A percentile compares a stretch with the other conserved stretches of the same genome.
Conservation (phyloP, 2,113 vertebrate genomes). For the Hypanus sabinus region DNA sequence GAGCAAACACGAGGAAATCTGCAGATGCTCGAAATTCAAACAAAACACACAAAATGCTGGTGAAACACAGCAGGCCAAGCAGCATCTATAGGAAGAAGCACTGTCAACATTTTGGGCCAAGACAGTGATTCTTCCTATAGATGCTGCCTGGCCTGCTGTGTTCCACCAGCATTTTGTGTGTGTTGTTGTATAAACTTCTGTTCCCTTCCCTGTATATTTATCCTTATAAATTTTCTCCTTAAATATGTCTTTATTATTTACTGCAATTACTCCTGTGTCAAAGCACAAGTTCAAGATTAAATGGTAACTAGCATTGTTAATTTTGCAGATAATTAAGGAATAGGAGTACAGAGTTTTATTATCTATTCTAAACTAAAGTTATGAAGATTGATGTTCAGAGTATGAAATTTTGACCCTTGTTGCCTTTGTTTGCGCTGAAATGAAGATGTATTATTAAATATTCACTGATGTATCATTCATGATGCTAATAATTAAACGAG, state of each 20-base stretch:
- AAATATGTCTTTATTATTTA: not conserved
- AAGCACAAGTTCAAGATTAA: not conserved
- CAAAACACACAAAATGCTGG: no score
- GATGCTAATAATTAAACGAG: not conserved
- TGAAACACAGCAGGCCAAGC: no score
- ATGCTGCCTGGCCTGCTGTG: no score
- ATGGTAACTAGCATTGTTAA: not conserved
- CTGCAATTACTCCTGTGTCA: not conserved
- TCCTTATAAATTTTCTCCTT: not conserved
- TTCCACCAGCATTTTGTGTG: no score
- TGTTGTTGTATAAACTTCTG: not conserved
- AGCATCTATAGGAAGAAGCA: no score
- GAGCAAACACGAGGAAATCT: no score
- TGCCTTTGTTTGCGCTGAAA: not conserved
- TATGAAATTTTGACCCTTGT: not conserved
- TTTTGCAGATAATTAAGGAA: not conserved
- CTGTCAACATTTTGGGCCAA: no score
- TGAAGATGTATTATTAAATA: not conserved
- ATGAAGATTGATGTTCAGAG: not conserved
- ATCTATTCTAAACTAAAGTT: not conserved
- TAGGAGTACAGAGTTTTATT: not conserved
- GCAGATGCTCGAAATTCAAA: no score
- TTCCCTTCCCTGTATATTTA: not conserved
- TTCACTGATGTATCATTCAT: not conserved
- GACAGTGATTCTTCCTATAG: no score